phyloP scores from a whole-genome alignment of 2,888 invertebrate species.

The Drosophila rellima region DNA sequence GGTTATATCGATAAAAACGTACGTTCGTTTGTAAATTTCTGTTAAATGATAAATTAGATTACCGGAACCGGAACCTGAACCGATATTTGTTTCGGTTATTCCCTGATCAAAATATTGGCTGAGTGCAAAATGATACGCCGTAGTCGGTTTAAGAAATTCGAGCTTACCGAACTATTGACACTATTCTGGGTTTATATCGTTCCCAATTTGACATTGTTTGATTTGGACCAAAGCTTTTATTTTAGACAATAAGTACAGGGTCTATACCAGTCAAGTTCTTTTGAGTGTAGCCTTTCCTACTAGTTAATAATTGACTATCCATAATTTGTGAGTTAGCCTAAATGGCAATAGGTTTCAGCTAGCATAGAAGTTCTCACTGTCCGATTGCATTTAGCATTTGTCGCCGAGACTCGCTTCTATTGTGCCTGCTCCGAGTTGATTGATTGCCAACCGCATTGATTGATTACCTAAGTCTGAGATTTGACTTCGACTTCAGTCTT shows the following conservation, averaged over 20 bases:
- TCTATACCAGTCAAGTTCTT: neutral
- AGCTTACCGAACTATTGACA: too few species aligned
- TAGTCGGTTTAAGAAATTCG: too few species aligned
- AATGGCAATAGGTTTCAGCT: slow-evolving; percentile 15
- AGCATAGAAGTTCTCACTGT: neutral
- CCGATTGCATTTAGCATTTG: slow-evolving; percentile 39
- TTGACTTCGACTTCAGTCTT: slow-evolving; percentile 27
- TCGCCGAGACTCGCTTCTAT: slow-evolving; percentile 24
- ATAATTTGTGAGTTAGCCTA: slow-evolving; percentile 52
- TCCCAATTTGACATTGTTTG: too few species aligned
- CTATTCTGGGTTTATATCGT: too few species aligned
- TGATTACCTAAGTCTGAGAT: slow-evolving; percentile 57
- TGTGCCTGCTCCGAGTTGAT: slow-evolving; percentile 51
- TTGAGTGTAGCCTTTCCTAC: neutral
- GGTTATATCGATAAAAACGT: too few species aligned
- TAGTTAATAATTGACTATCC: slow-evolving; percentile 63
- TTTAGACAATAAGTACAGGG: neutral
- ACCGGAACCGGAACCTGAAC: too few species aligned
- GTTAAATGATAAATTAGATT: too few species aligned
- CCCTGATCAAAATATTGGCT: too few species aligned
- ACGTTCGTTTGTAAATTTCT: too few species aligned
- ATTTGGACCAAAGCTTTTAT: too few species aligned
- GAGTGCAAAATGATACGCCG: too few species aligned
- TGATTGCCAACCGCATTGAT: slow-evolving; percentile 61
- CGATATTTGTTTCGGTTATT: too few species aligned